These are phyloP conservation scores for Subacronicta megacephala DNA, from an alignment of 2,888 invertebrate species.

Conservation along the genomic window DNA sequence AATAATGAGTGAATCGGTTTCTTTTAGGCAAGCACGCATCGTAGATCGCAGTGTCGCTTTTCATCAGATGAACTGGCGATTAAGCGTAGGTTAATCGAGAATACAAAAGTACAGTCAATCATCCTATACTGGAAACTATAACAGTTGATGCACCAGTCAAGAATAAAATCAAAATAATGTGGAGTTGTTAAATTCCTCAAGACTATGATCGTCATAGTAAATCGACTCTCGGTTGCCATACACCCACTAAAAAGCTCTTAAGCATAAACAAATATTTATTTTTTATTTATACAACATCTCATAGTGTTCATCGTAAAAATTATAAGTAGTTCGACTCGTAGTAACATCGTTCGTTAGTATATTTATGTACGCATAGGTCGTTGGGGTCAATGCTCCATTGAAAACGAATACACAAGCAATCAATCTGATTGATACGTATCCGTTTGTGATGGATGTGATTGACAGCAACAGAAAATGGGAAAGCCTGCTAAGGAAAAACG, in stretches of 20 bases:
- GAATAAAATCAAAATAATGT: too few species aligned
- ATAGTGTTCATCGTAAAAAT: constrained; percentile 44
- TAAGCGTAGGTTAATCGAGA: too few species aligned
- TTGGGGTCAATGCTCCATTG: constrained; percentile 47
- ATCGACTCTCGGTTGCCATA: constrained; percentile 5
- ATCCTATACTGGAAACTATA: too few species aligned
- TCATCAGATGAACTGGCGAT: too few species aligned
- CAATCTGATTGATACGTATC: constrained; percentile 44
- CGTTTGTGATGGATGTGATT: constrained; percentile 43
- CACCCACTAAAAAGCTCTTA: constrained; percentile 25
- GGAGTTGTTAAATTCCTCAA: not conserved
- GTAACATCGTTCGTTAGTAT: constrained; percentile 34
- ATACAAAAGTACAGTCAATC: too few species aligned
- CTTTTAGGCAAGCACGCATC: too few species aligned
- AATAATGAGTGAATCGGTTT: too few species aligned
- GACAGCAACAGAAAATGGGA: constrained; percentile 42
- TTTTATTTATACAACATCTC: constrained; percentile 37
- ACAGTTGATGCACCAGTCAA: too few species aligned
- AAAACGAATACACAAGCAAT: constrained; percentile 48
- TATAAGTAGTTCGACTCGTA: constrained; percentile 31
- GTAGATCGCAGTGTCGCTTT: too few species aligned
- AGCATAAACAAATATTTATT: constrained; percentile 36
- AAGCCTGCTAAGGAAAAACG: constrained; percentile 10
- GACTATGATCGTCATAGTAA: not conserved
- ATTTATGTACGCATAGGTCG: constrained; percentile 39